Evolutionary conservation across 2,888 invertebrate species (phyloP), one percentile per base, ranked within the genome.

Genomic region (Lasioglossum oenotherae): DNA sequence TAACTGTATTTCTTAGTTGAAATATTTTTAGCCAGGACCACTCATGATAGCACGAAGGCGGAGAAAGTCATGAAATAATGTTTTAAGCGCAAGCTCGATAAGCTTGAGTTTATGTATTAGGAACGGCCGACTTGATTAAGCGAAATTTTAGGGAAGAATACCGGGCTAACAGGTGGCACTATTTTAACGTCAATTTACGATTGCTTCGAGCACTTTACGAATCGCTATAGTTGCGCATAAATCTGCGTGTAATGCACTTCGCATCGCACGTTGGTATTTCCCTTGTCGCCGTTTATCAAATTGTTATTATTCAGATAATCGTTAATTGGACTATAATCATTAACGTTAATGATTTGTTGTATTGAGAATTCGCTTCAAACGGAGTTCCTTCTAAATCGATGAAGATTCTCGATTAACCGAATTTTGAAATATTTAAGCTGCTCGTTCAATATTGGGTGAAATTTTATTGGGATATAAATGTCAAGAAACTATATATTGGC

Each of bases 271-370:
- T 77, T 41, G 35, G 53, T 41, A 31, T 75, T 31, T 53, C 69
- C 46, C 74, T n/a, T 49, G 74, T 53, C 44, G 75, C 64, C 74
- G 64, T 84, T 84, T 75, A 84, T 84, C 84, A 78, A 57, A 78
- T 6, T 46, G 75, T 78, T 84, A 81, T 78, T 84, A 78, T 78
- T 60, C 74, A 49, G 78, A 84, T 84, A 84, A 84, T 84, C 84
- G 74, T 84, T 84, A 84, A 84, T 84, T 71, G 71, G 41, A 44
- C 73, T 78, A 16, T 72, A 74, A 38, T 35, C 31, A 84, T 60
- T 60, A 53, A 46, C 46, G 35, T 14, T 6, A 77, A 57, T 73
- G 76, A 77, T 84, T 74, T 49, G 31, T 57, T 74, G 27, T 27
- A 16, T 27, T 27, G 27, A 19, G 27, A 44, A 49, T 49, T 69